These are phyloP conservation scores for Endotricha flammealis DNA, from an alignment of 2,888 invertebrate genomes.

Conservation along the genomic window DNA sequence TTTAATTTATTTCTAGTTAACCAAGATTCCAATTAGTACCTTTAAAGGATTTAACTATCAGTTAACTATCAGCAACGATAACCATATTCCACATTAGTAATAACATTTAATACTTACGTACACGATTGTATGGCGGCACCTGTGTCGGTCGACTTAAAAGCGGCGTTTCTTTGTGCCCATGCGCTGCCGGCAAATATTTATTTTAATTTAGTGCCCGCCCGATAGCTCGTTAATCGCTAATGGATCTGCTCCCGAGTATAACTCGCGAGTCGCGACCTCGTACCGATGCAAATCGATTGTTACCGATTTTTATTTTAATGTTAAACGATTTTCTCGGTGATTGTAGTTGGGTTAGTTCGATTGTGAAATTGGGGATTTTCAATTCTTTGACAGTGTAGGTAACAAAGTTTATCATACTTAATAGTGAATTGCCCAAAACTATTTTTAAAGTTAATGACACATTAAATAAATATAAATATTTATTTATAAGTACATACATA, in stretches of 20 bases:
- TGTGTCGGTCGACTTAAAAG: constrained; percentile 72
- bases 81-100: neutral
- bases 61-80: neutral
- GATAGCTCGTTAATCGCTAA: constrained; percentile 74
- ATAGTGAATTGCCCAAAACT: too few species aligned
- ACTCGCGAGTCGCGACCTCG: constrained; percentile 29
- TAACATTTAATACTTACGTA: constrained; percentile 12
- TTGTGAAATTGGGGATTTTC: neutral
- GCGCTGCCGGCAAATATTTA: constrained; percentile 74
- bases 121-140: constrained; percentile 55
- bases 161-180: constrained; percentile 47
- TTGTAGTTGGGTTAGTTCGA: too few species aligned
- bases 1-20: too few species aligned
- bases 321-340: constrained; percentile 2
- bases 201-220: constrained; percentile 74
- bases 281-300: constrained; percentile 3
- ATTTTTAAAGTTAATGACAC: too few species aligned
- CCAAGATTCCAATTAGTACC: too few species aligned
- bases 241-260: constrained; percentile 68
- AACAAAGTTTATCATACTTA: too few species aligned
- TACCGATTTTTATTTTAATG: constrained; percentile 8
- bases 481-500: too few species aligned
- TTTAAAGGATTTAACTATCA: neutral
- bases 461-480: too few species aligned
- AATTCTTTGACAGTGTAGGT: too few species aligned